A percentile compares a stretch with the other conserved stretches of the same genome.
Evolutionary conservation across 2,797 vertebrate genomes (phyloP).

Genomic region (Streptopelia turtur): DNA sequence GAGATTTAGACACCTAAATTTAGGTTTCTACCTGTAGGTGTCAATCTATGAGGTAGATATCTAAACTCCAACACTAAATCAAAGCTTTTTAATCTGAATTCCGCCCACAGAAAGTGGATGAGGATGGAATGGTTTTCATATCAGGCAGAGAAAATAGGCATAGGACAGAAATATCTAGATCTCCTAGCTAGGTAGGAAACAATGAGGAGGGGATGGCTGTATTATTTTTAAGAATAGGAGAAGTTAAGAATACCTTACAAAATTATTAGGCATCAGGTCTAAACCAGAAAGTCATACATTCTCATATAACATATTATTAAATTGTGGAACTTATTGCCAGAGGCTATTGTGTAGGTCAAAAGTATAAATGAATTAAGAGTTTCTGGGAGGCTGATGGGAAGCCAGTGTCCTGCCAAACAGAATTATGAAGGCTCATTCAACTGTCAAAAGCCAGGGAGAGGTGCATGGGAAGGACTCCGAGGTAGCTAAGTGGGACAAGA

Average conservation of each 20-base stretch:
- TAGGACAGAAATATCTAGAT: background rate
- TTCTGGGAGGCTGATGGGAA: constrained; percentile 30
- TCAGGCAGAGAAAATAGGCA: background rate
- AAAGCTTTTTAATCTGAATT: background rate
- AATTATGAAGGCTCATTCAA: constrained; percentile 5
- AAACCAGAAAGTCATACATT: background rate
- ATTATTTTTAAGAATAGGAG: background rate
- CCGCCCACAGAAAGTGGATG: background rate
- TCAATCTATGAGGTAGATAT: constrained; percentile 16
- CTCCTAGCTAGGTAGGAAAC: background rate
- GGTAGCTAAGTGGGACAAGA: background rate
- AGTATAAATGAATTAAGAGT: constrained; percentile 25
- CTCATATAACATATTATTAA: background rate
- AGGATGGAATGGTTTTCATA: background rate
- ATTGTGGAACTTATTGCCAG: constrained; percentile 4
- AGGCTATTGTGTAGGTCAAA: constrained; percentile 19
- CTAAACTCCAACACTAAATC: background rate
- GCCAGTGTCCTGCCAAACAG: background rate
- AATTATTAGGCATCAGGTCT: background rate
- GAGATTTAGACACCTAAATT: constrained; percentile 38
- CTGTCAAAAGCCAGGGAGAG: background rate
- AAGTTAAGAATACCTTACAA: background rate
- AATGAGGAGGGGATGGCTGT: background rate
- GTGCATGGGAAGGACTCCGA: background rate
- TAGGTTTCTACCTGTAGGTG: constrained; percentile 48